phyloP scores from a whole-genome alignment of 1,140 invertebrate species.

The Homalodisca vitripennis region DNA sequence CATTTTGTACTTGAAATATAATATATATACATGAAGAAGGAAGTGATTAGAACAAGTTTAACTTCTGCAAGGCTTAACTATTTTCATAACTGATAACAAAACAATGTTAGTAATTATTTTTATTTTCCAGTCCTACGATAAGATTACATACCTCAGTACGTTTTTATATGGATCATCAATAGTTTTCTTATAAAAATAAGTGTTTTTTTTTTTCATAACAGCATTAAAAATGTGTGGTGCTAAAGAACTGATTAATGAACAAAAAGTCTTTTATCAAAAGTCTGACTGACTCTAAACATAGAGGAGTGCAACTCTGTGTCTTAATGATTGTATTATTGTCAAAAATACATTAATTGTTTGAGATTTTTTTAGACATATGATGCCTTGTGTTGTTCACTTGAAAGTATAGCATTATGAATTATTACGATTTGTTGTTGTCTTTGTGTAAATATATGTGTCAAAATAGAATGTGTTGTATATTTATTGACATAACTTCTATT shows the following conservation, averaged over 20 bases:
- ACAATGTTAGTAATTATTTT: no score
- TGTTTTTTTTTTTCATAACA: no score
- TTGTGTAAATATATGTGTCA: conserved; percentile 39
- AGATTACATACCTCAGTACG: no score
- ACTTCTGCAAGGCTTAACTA: conserved; percentile 3
- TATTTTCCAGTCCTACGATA: no score
- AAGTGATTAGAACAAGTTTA: not conserved
- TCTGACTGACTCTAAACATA: conserved; percentile 41
- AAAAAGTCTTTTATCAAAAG: conserved; percentile 33
- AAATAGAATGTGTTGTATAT: conserved; percentile 8
- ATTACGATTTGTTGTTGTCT: conserved; percentile 38
- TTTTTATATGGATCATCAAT: no score
- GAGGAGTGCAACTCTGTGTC: conserved; percentile 39
- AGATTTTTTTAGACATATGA: conserved; percentile 15
- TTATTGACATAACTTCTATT: no score
- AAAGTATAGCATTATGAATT: conserved; percentile 34
- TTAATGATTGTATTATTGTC: conserved; percentile 32
- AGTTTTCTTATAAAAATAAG: no score
- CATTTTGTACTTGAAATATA: conserved; percentile 4
- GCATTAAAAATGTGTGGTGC: conserved; percentile 34
- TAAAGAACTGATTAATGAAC: conserved; percentile 32
- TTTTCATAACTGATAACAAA: no score
- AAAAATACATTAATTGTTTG: conserved; percentile 22
- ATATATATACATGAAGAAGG: not conserved
- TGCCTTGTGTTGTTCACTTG: conserved; percentile 36